These are phyloP conservation scores for Eudemis profundana DNA, from an alignment of 2,888 invertebrate species.

Conservation along the genomic window DNA sequence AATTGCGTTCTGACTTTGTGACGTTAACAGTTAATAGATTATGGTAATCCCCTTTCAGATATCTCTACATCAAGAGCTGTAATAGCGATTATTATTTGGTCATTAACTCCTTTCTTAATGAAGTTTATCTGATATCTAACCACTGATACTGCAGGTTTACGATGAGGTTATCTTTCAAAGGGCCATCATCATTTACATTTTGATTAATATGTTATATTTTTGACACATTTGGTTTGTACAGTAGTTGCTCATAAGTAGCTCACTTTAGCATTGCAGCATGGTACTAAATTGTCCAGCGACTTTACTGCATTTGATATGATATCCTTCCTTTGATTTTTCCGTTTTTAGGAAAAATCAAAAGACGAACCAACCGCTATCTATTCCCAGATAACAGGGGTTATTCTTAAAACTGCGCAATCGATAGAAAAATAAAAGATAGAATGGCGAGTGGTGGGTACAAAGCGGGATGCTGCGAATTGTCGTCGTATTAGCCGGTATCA, in stretches of 20 bases:
- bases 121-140: constrained; percentile 31
- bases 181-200: constrained; percentile 16
- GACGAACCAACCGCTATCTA: background rate
- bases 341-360: too few relatives aligned
- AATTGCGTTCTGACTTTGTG: constrained; percentile 68
- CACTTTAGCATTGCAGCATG: too few relatives aligned
- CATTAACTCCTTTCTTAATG: constrained; percentile 35
- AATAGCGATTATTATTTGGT: constrained; percentile 34
- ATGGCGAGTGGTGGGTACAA: constrained; percentile 44
- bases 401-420: constrained; percentile 16
- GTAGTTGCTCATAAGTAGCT: too few relatives aligned
- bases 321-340: too few relatives aligned
- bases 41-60: constrained; percentile 48
- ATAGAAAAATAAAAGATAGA: constrained; percentile 29
- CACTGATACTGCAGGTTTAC: constrained; percentile 13
- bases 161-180: constrained; percentile 13
- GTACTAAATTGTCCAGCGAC: too few relatives aligned
- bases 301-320: background rate
- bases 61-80: constrained; percentile 34
- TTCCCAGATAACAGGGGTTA: constrained; percentile 6
- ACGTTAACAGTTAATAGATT: constrained; percentile 70
- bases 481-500: constrained; percentile 75
- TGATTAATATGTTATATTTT: constrained; percentile 4
- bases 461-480: constrained; percentile 74
- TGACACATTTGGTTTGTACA: background rate